Percentiles rank a stretch among this genome's conserved stretches.
phyloP scores from a whole-genome alignment of 2,113 vertebrate genomes.

The Sarotherodon lohbergeri region DNA sequence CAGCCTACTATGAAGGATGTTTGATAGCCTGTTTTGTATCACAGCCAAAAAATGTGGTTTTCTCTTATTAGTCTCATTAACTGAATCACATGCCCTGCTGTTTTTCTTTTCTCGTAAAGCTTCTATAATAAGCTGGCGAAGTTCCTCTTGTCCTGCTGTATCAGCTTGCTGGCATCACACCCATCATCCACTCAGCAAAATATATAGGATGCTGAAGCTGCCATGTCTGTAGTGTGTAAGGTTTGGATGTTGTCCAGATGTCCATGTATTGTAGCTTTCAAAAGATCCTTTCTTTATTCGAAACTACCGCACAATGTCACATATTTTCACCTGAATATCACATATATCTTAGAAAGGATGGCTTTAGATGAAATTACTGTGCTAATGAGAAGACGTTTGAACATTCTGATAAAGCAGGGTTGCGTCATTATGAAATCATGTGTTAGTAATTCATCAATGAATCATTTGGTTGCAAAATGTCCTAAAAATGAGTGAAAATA shows the following conservation, averaged over 20 bases:
- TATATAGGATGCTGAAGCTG: background rate
- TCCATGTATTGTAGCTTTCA: background rate
- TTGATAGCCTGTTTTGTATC: background rate
- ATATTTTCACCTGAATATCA: background rate
- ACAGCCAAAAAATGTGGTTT: background rate
- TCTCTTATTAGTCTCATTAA: background rate
- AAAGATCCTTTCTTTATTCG: background rate
- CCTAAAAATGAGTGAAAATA: background rate
- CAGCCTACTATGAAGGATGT: background rate
- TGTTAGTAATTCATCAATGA: background rate
- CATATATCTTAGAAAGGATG: background rate
- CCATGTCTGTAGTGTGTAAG: background rate
- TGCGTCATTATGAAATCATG: background rate
- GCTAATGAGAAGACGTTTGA: background rate
- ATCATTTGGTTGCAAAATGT: background rate
- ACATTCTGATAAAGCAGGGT: background rate
- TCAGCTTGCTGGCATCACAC: background rate
- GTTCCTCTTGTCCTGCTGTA: background rate
- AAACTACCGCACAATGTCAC: background rate
- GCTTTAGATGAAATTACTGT: background rate
- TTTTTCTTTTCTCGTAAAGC: background rate
- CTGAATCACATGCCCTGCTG: background rate
- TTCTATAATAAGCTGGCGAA: background rate
- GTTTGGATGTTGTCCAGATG: background rate
- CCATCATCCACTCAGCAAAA: constrained; percentile 1